phyloP scores from a whole-genome alignment of 2,113 vertebrate species.

The Bettongia penicillata region DNA sequence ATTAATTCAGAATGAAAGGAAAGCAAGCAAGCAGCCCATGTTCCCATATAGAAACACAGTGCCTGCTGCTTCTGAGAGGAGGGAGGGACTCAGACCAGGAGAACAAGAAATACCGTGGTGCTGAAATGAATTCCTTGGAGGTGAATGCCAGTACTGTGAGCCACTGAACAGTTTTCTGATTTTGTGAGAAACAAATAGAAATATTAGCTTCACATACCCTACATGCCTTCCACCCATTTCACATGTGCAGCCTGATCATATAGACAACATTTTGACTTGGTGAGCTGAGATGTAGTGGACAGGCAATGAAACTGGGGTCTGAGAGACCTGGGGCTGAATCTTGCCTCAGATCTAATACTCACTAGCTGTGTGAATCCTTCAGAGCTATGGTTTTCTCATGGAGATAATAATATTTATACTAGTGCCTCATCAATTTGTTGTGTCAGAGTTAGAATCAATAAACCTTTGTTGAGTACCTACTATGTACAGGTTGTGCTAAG shows the following conservation, averaged over 20 bases:
- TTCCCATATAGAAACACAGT: neutral
- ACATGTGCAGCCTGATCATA: neutral
- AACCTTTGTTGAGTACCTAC: neutral
- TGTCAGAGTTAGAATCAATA: neutral
- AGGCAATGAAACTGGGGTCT: neutral
- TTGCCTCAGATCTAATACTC: neutral
- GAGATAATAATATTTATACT: neutral
- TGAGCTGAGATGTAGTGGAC: neutral
- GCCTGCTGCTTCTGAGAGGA: neutral
- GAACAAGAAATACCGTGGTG: neutral
- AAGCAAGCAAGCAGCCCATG: neutral
- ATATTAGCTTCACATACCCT: neutral
- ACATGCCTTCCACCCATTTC: neutral
- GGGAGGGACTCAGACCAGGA: neutral
- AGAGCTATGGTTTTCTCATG: neutral
- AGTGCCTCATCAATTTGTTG: neutral
- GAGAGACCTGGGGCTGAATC: neutral
- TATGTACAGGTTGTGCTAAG: neutral
- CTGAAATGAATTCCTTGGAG: neutral
- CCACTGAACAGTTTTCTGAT: no score
- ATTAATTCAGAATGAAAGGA: neutral
- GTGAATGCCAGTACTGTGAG: neutral
- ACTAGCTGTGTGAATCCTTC: neutral
- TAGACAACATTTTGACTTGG: neutral
- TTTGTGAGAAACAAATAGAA: accelerated